Evolutionary conservation across 2,888 invertebrate species (phyloP), one percentile per base, ranked within the genome.

Genomic region (Drosophila pegasa): DNA sequence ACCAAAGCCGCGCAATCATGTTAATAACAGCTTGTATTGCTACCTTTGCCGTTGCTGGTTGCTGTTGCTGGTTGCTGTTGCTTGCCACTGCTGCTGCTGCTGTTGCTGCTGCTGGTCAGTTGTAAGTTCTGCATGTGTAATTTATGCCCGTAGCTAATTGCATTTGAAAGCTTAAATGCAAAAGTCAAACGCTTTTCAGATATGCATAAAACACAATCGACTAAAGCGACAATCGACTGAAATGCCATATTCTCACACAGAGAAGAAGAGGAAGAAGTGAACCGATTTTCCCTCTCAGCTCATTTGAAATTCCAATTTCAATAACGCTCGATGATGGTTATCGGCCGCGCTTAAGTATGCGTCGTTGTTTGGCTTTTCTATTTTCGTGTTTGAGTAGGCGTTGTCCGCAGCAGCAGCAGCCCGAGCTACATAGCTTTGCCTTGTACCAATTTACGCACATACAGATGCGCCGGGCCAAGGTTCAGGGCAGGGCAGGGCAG

Each of bases 301-400:
- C 88, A 86, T 86, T 86, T 86, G 88, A 89, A 86, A 86, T 86
- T 81, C 81, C 79, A 80, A 84, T 83, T 88, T 80, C 80, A 88
- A 88, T 86, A 88, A 87, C 87, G 87, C 81, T 88, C 76, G 74
- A 73, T 88, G 85, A 85, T 85, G 74, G 78, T 85, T 85, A 85
- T 85, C 85, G 78, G 67, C 69, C 60, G 52, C 56, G 66, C 56
- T 71, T 72, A 47, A 56, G 29, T 33, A 72, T 59, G 54, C 35
- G 52, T 51, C 20, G 48, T 59, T 35, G 29, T 35, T 66, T 65
- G 41, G 33, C 29, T 41, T 41, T 63, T 68, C 48, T 73, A 54
- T 61, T 75, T 56, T 47, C 51, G 48, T 63, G 68, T 75, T 74
- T 74, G 85, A 86, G 89, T 86, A 86, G 85, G 85, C 85, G 85